Evolutionary conservation across 2,113 vertebrate genomes (phyloP).

Genomic region (Burhinus bistriatus): DNA sequence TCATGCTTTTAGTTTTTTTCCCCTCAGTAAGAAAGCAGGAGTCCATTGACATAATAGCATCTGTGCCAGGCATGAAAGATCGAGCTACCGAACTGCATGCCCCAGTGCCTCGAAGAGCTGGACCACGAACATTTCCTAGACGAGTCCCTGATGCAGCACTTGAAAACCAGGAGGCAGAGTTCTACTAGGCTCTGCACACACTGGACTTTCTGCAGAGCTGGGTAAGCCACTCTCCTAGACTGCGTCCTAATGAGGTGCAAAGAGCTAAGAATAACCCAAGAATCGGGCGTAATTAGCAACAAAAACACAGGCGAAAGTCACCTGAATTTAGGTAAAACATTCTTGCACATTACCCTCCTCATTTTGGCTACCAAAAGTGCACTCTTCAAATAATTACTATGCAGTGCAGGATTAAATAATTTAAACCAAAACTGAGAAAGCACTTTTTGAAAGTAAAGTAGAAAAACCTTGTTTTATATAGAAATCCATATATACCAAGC

Average conservation of each 20-base stretch:
- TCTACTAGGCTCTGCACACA: background rate
- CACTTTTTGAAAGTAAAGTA: background rate
- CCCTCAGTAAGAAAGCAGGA: background rate
- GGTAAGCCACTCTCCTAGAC: background rate
- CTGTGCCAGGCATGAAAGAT: background rate
- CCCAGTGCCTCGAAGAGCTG: background rate
- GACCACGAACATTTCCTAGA: background rate
- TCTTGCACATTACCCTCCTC: background rate
- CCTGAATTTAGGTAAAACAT: background rate
- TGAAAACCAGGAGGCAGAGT: background rate
- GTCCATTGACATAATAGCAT: background rate
- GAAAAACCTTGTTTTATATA: background rate
- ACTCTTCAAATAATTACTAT: background rate
- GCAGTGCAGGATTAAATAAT: background rate
- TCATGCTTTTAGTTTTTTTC: background rate
- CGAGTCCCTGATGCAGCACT: background rate
- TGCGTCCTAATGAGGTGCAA: background rate
- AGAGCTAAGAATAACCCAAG: background rate
- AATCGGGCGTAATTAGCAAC: background rate
- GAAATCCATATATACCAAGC: background rate
- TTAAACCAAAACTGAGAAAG: background rate
- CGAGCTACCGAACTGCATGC: accelerated
- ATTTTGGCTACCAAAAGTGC: background rate
- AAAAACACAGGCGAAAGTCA: background rate
- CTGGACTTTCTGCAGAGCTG: background rate